phyloP scores from a whole-genome alignment of 2,888 invertebrate genomes.

The Drosophila prolongata region DNA sequence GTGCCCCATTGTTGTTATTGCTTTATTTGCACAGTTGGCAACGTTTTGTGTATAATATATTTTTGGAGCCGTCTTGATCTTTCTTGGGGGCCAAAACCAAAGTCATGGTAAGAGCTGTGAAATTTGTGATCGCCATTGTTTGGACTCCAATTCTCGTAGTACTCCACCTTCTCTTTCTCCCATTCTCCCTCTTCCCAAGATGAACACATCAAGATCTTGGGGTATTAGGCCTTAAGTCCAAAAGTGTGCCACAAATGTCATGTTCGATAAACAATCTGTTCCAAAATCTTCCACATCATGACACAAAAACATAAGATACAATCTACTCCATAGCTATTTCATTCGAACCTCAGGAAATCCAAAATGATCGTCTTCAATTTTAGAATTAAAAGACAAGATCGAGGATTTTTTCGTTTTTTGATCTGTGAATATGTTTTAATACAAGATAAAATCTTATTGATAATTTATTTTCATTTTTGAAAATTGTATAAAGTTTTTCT shows the following conservation, averaged over 20 bases:
- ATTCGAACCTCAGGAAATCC: no score
- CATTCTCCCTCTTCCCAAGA: neutral
- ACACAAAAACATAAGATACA: neutral
- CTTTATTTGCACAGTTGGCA: constrained; percentile 68
- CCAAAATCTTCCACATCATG: constrained; percentile 8
- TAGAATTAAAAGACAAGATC: no score
- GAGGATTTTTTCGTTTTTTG: no score
- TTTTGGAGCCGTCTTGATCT: constrained; percentile 38
- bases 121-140: constrained; percentile 68
- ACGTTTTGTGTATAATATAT: constrained; percentile 24
- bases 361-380: no score
- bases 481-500: no score
- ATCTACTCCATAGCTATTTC: neutral
- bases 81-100: constrained; percentile 60
- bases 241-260: constrained; percentile 70
- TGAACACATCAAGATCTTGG: constrained; percentile 12
- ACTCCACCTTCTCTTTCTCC: neutral
- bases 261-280: constrained; percentile 52
- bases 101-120: constrained; percentile 73
- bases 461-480: no score
- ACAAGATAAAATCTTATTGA: no score
- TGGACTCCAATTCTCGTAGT: constrained; percentile 24
- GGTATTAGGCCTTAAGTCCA: constrained; percentile 13
- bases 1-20: constrained; percentile 32
- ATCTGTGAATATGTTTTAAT: no score